A percentile compares a stretch with the other conserved stretches of the same genome.
phyloP scores from a whole-genome alignment of 2,888 invertebrate species.

The Brachypterus glaber region DNA sequence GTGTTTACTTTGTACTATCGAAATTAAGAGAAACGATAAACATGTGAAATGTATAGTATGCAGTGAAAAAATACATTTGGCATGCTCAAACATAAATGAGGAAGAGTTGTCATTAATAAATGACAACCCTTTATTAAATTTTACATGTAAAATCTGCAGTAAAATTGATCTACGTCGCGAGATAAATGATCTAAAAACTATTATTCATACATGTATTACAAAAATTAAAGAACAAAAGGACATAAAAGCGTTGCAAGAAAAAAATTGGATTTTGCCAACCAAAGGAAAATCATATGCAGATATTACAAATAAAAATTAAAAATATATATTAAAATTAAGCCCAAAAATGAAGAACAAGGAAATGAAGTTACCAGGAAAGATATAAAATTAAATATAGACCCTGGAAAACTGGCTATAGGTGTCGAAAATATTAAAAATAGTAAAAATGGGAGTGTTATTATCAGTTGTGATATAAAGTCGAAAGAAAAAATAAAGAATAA shows the following conservation, averaged over 20 bases:
- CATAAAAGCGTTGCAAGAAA: neutral
- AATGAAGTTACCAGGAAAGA: constrained; percentile 1
- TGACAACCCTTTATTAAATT: neutral
- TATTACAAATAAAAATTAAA: neutral
- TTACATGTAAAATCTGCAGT: neutral
- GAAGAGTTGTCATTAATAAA: neutral
- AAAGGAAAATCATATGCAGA: constrained; percentile 1
- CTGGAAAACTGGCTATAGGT: neutral
- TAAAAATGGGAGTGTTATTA: neutral
- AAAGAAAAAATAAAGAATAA: neutral
- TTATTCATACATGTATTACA: neutral
- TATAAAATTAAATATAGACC: neutral
- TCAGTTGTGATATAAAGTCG: neutral
- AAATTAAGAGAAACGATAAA: neutral
- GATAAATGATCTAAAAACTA: neutral
- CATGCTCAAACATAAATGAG: neutral
- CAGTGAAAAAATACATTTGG: neutral
- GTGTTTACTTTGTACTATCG: neutral
- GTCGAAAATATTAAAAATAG: neutral
- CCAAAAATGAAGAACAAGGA: neutral
- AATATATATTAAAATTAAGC: neutral
- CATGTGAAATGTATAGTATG: constrained; percentile 1
- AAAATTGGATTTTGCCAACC: neutral
- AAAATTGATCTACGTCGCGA: neutral
- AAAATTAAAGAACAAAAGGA: neutral